Base-by-base conservation (phyloP, 2,888 invertebrate species). In the Drepanosiphum platanoidis region DNA sequence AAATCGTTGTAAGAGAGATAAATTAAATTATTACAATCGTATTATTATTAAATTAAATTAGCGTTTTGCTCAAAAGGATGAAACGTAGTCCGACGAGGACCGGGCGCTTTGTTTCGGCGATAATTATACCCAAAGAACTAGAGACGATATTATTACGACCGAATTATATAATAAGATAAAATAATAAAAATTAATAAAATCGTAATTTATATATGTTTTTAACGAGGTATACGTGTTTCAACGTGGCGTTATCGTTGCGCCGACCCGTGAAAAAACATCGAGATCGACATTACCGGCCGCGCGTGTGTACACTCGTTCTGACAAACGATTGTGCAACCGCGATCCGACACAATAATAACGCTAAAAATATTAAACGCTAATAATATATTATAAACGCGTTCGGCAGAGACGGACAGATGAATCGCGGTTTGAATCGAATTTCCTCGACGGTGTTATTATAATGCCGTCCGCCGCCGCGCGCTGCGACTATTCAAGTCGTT, bases 161-260 rank as follows among this genome's bases (percentile, higher is more conserved):
- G 36, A n/a, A 1, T 75, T 58, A 27, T 15, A 32, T 36, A 58
- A 42, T 0, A 27, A n/a, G 42, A 42, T 42, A 61, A 61, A 27
- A 27, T 7, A 52, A 15, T 0, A 3, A 15, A 8, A 39, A 3
- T 18, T 52, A 4, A 3, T 52, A 18, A 64, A 64, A 58, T 58
- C 13, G 34, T 58, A 80, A 64, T 80, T n/a, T 27, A n/a, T 68
- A 68, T 78, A 34, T 36, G 46, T 34, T 80, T 80, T 80, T 80
- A 80, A 80, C 52, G 70, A 80, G 36, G n/a, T 11, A 36, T 30
- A n/a, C n/a, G n/a, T 27, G 52, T 80, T 80, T 70, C 80, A 11
- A 70, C 36, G 70, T 52, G 8, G 7, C 13, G 27, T 30, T 32
- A 15, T 36, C 30, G 9, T 52, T n/a, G n/a, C 27, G n/a, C 36